Evolutionary conservation across 2,113 vertebrate species (phyloP).

Genomic region (Perccottus glenii): DNA sequence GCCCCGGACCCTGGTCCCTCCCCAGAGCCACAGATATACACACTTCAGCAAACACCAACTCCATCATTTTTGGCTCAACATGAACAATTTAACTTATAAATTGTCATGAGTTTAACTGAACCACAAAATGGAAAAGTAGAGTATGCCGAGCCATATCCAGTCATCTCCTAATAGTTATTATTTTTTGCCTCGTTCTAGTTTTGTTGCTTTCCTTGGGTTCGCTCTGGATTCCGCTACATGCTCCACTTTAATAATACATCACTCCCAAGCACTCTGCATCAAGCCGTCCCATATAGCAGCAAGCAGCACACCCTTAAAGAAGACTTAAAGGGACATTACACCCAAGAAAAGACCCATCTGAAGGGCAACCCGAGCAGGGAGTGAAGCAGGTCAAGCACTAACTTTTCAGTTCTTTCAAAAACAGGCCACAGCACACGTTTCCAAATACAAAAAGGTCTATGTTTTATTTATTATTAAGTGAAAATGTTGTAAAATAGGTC

Average conservation of each 20-base stretch:
- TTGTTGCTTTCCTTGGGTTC: constrained; percentile 38
- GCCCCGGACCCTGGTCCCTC: background rate
- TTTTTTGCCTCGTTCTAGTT: background rate
- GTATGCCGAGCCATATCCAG: constrained; percentile 48
- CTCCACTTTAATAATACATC: constrained; percentile 63
- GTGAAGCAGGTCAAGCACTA: background rate
- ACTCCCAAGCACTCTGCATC: constrained; percentile 46
- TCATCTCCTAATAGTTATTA: constrained; percentile 25
- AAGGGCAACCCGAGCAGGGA: background rate
- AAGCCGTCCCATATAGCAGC: constrained; percentile 54
- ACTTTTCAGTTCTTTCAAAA: background rate
- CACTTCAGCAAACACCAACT: constrained; percentile 36
- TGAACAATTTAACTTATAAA: constrained; percentile 21
- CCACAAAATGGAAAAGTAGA: constrained; percentile 10
- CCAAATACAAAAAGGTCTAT: too few relatives aligned
- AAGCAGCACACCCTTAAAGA: constrained; percentile 14
- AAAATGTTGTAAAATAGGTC: too few relatives aligned
- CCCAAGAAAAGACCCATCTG: constrained; percentile 20
- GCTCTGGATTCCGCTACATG: constrained; percentile 51
- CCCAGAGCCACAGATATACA: constrained; percentile 53
- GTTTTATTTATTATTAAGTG: too few relatives aligned
- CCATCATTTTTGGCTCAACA: constrained; percentile 7
- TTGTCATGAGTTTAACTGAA: background rate
- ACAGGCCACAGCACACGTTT: background rate
- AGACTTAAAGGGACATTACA: constrained; percentile 64